phyloP scores from a whole-genome alignment of 2,113 vertebrate species.

The Myocastor coypus region DNA sequence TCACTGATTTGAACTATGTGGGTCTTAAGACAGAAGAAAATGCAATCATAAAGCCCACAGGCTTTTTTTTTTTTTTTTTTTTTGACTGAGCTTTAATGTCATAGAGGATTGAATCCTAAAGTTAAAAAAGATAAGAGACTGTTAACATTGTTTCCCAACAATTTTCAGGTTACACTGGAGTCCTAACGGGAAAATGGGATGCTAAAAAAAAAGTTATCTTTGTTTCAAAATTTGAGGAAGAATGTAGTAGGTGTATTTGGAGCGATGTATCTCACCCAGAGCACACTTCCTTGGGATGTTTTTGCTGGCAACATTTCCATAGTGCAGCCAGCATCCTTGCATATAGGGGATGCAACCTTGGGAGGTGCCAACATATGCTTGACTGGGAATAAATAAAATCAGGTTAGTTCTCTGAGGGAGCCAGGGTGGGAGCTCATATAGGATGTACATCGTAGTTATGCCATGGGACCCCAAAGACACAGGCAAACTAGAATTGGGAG shows the following conservation, averaged over 20 bases:
- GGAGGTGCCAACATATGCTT: rapidly evolving
- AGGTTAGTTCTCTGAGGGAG: not conserved
- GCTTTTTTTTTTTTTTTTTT: no score
- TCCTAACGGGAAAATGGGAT: not conserved
- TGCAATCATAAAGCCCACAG: not conserved
- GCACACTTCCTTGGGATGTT: not conserved
- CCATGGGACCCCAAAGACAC: not conserved
- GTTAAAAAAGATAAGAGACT: not conserved
- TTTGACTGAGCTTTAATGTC: not conserved
- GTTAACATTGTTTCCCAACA: not conserved
- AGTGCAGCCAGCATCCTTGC: not conserved
- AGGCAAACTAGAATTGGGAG: not conserved
- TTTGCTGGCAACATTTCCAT: not conserved
- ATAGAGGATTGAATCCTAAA: not conserved
- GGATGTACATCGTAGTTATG: not conserved
- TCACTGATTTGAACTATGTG: not conserved
- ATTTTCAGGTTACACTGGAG: not conserved
- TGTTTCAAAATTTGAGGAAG: not conserved
- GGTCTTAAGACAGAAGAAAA: constrained; percentile 5
- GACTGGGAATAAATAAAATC: not conserved
- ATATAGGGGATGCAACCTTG: not conserved
- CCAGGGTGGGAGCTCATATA: not conserved
- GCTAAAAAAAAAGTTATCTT: not conserved
- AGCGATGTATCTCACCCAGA: not conserved
- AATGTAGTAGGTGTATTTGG: not conserved